phyloP scores from a whole-genome alignment of 2,113 vertebrate genomes.

The Nycticryphes semicollaris region DNA sequence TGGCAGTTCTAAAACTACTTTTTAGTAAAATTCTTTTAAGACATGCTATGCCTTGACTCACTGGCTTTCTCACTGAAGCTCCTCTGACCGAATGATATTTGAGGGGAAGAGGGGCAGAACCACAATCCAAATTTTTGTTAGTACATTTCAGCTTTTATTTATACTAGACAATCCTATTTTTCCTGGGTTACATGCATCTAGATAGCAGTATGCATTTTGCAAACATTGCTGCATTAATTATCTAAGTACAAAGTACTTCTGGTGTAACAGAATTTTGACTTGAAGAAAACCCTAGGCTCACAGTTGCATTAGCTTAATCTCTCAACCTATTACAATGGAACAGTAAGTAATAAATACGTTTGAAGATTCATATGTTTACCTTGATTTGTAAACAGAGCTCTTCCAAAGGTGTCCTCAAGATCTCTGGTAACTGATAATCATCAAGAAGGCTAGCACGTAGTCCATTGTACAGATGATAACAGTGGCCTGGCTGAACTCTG shows the following conservation, averaged over 20 bases:
- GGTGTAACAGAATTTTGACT: background rate
- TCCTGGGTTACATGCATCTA: background rate
- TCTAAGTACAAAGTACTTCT: background rate
- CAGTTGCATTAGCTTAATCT: background rate
- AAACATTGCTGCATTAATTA: background rate
- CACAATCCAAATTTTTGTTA: background rate
- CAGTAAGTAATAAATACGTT: rapidly evolving
- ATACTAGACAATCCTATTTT: background rate
- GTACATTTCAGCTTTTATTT: background rate
- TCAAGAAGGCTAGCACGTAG: conserved; percentile 91
- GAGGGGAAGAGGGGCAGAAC: background rate
- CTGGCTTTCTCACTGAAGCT: background rate
- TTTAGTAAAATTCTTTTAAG: background rate
- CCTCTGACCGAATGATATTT: background rate
- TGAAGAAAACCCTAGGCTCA: background rate
- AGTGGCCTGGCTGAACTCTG: conserved; percentile 94
- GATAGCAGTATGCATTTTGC: background rate
- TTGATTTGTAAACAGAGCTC: conserved; percentile 98
- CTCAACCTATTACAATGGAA: background rate
- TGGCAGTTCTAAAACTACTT: background rate
- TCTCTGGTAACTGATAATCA: conserved; percentile 95
- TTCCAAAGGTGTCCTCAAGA: conserved; percentile 93
- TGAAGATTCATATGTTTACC: conserved; percentile 70
- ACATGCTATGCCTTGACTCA: background rate
- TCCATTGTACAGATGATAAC: conserved; percentile 94